These are phyloP conservation scores for Scylla paramamosain DNA, from an alignment of 1,140 invertebrate genomes.

Conservation along the genomic window DNA sequence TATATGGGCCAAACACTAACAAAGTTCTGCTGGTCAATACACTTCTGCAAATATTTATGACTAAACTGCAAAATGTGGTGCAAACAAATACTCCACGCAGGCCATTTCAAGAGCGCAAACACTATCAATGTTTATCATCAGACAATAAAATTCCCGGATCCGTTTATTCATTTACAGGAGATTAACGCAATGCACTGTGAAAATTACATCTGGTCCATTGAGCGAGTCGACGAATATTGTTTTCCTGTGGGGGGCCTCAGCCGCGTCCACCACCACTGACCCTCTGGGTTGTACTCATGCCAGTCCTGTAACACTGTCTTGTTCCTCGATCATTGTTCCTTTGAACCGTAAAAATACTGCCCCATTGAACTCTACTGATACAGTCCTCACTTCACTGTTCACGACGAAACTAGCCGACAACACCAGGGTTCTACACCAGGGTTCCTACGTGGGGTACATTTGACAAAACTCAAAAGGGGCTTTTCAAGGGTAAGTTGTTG, in stretches of 20 bases:
- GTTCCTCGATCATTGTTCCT: too few relatives aligned
- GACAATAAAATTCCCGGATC: not conserved
- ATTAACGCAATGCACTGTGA: constrained; percentile 13
- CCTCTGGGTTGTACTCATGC: not conserved
- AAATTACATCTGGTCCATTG: not conserved
- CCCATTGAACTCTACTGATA: too few relatives aligned
- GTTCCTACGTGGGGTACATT: too few relatives aligned
- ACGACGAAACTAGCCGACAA: too few relatives aligned
- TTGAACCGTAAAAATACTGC: too few relatives aligned
- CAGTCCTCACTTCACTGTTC: too few relatives aligned
- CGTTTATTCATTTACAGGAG: constrained; percentile 1
- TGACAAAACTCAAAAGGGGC: too few relatives aligned
- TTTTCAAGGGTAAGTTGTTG: too few relatives aligned
- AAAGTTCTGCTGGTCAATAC: not conserved
- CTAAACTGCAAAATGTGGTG: constrained; percentile 8
- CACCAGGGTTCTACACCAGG: too few relatives aligned
- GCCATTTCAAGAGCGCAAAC: not conserved
- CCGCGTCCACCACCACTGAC: not conserved
- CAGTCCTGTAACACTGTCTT: too few relatives aligned
- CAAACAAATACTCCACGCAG: not conserved
- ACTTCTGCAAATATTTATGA: not conserved
- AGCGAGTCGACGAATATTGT: not conserved
- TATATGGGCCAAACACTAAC: not conserved
- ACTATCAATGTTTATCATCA: constrained; percentile 24
- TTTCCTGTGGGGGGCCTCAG: too few relatives aligned